These are phyloP conservation scores for Corella eumyota DNA, from an alignment of 23 tunicate genomes.

Conservation along the genomic window DNA sequence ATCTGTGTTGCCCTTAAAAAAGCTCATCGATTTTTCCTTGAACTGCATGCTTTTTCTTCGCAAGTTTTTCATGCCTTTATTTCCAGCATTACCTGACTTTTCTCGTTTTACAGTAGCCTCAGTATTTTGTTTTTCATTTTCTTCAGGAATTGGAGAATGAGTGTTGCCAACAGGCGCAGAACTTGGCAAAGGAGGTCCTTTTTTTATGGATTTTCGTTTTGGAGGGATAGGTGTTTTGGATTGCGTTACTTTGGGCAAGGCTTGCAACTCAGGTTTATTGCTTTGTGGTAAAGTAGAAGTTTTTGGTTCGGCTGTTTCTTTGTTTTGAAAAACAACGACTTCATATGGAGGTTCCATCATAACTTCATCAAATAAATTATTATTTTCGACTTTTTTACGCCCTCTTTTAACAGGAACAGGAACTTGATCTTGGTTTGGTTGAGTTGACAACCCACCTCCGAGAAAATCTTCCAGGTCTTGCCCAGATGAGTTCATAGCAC, in stretches of 20 bases:
- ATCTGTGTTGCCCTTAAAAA: constrained; percentile 18
- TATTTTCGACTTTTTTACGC: too few relatives aligned
- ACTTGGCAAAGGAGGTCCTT: constrained; percentile 4
- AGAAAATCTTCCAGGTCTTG: too few relatives aligned
- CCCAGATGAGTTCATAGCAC: too few relatives aligned
- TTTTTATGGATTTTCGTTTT: background rate
- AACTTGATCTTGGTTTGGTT: too few relatives aligned
- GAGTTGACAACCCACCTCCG: too few relatives aligned
- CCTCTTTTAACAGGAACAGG: too few relatives aligned
- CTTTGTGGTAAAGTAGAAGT: background rate
- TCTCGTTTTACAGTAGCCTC: constrained; percentile 5
- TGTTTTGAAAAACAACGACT: background rate
- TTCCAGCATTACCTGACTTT: background rate
- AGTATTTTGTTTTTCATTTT: background rate
- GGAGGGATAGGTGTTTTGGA: background rate
- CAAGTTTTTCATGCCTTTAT: constrained; percentile 8
- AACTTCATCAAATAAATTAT: too few relatives aligned
- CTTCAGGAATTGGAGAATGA: background rate
- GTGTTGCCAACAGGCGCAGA: constrained; percentile 4
- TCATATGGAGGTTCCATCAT: background rate
- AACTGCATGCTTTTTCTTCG: constrained; percentile 30
- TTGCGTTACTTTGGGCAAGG: too few relatives aligned
- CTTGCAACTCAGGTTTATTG: too few relatives aligned
- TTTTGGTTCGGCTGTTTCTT: background rate
- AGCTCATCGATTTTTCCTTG: constrained; percentile 18